Base-by-base conservation (phyloP, 2,888 invertebrate species). In the Hirtodrosophila duncani region DNA sequence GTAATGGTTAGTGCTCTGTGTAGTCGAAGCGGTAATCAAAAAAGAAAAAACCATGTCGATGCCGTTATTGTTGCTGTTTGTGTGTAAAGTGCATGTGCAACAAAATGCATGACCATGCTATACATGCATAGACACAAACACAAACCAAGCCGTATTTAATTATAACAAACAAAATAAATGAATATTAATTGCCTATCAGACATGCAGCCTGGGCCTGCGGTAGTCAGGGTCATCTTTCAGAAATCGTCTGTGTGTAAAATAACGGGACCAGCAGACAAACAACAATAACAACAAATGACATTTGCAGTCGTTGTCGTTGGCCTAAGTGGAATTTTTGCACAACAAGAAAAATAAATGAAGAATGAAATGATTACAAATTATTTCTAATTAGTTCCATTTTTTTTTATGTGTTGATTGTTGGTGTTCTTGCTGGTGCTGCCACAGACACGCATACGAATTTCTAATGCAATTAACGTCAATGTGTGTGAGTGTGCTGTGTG, bases 391-490 rank as follows among this genome's bases (percentile, higher is more conserved):
- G 81, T 51, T 74, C 53, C 27, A 50, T 50, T 56, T 50, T 41
- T 51, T 43, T 43, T 39, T 6, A 16, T 30, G 18, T 21, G 18
- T 23, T 21, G 41, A 49, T 49, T 52, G 29, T 60, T 77, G 58
- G 56, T 69, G 63, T 74, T 72, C 68, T 64, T 67, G 60, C 46
- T 48, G 45, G n/a, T 53, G 36, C 68, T n/a, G n/a, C n/a, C n/a
- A n/a, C n/a, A n/a, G 53, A 64, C 65, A 65, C 63, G 69, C 80
- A 67, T 72, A 66, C 74, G 81, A 72, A 78, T 72, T 80, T 80
- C 75, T 72, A 72, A 72, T 72, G 77, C 67, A 72, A 77, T 80
- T 78, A 80, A 67, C 60, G 71, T 17, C 14, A n/a, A n/a, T 45
- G 44, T 42, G 56, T 45, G 38, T 20, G n/a, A n/a, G n/a, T n/a